These are phyloP conservation scores for Zaprionus obscuricornis DNA, from an alignment of 2,888 invertebrate species.

Conservation along the genomic window DNA sequence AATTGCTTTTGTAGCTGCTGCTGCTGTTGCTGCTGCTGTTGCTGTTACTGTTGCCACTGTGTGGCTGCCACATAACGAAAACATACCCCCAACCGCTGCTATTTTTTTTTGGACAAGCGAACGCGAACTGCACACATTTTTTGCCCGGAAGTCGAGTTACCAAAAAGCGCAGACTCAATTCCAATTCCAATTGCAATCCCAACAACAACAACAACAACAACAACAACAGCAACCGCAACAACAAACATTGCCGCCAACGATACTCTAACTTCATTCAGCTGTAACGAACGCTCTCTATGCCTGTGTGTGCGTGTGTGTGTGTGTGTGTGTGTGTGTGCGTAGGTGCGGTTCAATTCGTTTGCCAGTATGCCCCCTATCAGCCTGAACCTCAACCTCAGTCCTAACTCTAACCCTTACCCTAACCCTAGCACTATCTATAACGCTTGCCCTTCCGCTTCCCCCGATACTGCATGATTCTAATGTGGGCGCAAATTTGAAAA, in stretches of 20 bases:
- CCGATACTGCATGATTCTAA: neutral
- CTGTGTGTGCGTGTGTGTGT: too few relatives aligned
- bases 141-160: conserved; percentile 76
- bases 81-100: too few relatives aligned
- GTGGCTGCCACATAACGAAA: conserved; percentile 21
- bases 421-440: too few relatives aligned
- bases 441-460: neutral
- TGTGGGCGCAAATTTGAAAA: conserved; percentile 63
- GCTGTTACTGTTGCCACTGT: conserved; percentile 15
- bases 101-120: too few relatives aligned
- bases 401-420: neutral
- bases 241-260: neutral
- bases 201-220: conserved; percentile 25
- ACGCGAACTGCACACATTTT: neutral
- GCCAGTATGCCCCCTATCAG: too few relatives aligned
- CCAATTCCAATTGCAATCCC: conserved; percentile 29
- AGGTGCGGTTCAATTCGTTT: too few relatives aligned
- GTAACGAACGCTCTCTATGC: too few relatives aligned
- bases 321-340: too few relatives aligned
- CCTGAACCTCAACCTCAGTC: too few relatives aligned
- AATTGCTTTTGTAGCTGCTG: conserved; percentile 66
- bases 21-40: conserved; percentile 19
- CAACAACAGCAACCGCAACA: neutral
- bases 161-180: conserved; percentile 66
- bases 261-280: conserved; percentile 49